Base-by-base conservation (phyloP, 2,888 invertebrate species). In the Meganola albula region DNA sequence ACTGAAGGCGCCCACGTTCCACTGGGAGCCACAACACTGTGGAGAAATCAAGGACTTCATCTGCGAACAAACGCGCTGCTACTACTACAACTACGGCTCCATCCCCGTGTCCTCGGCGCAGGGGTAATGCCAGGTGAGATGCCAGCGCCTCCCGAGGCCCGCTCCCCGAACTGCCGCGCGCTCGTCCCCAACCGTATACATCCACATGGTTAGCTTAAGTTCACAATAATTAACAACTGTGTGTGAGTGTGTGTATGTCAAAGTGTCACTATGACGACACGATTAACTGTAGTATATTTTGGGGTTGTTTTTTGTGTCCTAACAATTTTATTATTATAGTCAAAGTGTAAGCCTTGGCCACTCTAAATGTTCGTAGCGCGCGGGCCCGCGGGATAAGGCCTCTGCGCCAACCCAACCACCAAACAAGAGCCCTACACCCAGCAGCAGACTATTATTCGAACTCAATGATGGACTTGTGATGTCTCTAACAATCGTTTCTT, bases 61-160 rank as follows among this genome's bases (percentile, higher is more conserved):
- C 70, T 95, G 94, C 86, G 94, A 95, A 86, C 94, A 94, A 87
- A 94, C 94, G 44, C 90, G 94, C 68, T 95, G 94, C 87, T 94
- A 94, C 83, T 94, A 94, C 87, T 94, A 94, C 88, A 94, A 94
- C 87, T 95, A 94, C 82, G 94, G 94, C 75, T 93, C 93, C 78
- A 94, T 94, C 88, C 93, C 93, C 76, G 94, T 94, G 70, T 93
- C 93, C 75, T 92, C 93, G 64, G 91, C 93, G 90, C 94, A 94
- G 93, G 94, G 94, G 94, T 94, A 94, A 94, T 93, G 82, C 75
- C 86, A 92, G 92, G 92, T 92, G 92, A 91, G 91, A 86, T 87
- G 85, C 85, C 85, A 85, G 79, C 84, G 74, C 83, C 77, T 79
- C 80, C 84, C 82, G 74, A 83, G 83, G 78, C 76, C 74, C 83